A percentile compares a stretch with the other conserved stretches of the same genome.
Conservation (phyloP, 2,113 vertebrate genomes). For the Marcusenius ussheri region DNA sequence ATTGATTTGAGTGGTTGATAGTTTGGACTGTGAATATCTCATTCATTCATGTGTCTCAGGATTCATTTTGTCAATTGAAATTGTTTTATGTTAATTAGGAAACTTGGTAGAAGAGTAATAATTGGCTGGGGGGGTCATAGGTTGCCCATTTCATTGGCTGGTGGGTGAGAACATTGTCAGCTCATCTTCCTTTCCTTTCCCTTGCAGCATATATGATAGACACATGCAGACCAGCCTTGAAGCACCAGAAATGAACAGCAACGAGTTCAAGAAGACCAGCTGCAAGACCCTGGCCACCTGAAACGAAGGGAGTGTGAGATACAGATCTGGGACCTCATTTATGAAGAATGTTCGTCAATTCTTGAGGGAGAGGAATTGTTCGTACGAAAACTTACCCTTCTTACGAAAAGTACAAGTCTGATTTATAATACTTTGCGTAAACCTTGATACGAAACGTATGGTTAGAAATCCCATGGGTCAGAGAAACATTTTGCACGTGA, state of each 20-base stretch:
- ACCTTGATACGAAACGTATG: background rate
- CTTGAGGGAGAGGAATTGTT: background rate
- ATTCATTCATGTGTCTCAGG: background rate
- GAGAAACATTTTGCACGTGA: background rate
- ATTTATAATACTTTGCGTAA: background rate
- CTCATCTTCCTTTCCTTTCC: background rate
- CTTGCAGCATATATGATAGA: background rate
- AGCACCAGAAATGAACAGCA: background rate
- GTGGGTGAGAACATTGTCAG: background rate
- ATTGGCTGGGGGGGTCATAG: background rate
- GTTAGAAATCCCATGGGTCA: background rate
- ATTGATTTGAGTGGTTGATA: background rate
- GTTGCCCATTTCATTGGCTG: background rate
- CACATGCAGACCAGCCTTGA: background rate
- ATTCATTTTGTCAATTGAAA: background rate
- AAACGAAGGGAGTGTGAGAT: background rate
- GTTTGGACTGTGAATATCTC: background rate
- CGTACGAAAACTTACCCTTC: background rate
- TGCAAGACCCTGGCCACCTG: background rate
- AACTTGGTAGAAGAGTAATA: background rate
- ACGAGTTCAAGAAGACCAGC: background rate
- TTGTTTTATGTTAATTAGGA: background rate
- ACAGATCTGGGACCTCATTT: background rate
- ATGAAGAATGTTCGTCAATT: background rate
- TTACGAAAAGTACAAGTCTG: background rate